Conservation (phyloP, 2,113 vertebrate species). For the Xerus inauris region DNA sequence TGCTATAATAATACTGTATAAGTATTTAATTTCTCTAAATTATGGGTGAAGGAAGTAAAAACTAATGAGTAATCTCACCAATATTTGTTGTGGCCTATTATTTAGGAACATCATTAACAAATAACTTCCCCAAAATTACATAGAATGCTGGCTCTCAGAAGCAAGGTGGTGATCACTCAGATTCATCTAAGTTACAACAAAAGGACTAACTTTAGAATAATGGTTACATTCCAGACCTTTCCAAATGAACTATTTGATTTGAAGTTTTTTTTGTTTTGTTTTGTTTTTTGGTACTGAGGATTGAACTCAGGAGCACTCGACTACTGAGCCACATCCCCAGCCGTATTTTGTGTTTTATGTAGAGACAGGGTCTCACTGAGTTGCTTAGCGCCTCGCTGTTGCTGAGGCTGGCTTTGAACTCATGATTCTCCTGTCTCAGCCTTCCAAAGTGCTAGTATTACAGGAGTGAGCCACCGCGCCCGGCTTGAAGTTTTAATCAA, state of each 20-base stretch:
- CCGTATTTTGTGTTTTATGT: too few species aligned
- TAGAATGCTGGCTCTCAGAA: background rate
- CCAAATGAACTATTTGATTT: background rate
- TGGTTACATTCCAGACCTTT: constrained; percentile 35
- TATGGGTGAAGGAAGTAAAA: constrained; percentile 36
- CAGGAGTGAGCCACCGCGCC: too few species aligned
- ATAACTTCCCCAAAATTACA: constrained; percentile 9
- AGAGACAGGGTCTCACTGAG: too few species aligned
- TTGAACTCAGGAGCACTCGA: too few species aligned
- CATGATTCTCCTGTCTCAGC: too few species aligned
- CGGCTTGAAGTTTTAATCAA: too few species aligned
- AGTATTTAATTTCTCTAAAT: background rate
- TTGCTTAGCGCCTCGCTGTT: too few species aligned
- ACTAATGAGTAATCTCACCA: background rate
- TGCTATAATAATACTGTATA: constrained; percentile 3
- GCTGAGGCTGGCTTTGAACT: too few species aligned
- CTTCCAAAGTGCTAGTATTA: too few species aligned
- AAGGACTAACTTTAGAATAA: constrained; percentile 31
- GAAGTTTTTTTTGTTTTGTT: background rate
- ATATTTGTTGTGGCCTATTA: background rate
- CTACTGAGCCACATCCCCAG: too few species aligned
- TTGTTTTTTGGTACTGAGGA: too few species aligned
- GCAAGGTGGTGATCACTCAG: constrained; percentile 8
- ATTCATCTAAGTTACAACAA: background rate
- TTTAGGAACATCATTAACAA: constrained; percentile 25